Percentiles rank a stretch among this genome's conserved stretches.
phyloP scores from a whole-genome alignment of 2,113 vertebrate species.

The Malaclemys terrapin region DNA sequence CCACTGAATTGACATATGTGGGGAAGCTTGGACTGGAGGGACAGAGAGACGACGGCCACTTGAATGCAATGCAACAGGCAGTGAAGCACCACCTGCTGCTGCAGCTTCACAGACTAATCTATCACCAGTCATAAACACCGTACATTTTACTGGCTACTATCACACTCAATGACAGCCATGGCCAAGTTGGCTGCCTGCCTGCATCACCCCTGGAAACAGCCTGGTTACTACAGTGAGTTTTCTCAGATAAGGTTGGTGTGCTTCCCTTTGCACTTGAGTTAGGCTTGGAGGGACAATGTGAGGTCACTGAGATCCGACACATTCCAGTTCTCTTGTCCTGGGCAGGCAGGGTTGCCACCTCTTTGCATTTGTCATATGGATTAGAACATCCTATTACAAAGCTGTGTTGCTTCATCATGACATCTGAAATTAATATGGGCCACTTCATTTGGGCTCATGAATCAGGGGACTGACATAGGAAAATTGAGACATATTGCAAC shows the following conservation, averaged over 20 bases:
- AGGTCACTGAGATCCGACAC: fast-evolving
- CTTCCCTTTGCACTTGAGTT: background rate
- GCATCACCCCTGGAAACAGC: background rate
- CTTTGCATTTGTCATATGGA: background rate
- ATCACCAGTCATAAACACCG: fast-evolving
- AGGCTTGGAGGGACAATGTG: background rate
- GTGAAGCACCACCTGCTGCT: background rate
- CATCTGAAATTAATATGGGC: background rate
- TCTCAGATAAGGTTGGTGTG: background rate
- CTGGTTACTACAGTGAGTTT: background rate
- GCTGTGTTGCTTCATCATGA: background rate
- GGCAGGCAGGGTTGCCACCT: background rate
- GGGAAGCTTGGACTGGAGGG: too few relatives aligned
- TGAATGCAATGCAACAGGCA: fast-evolving
- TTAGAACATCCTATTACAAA: background rate
- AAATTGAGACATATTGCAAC: background rate
- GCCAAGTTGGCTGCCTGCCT: background rate
- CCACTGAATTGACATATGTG: too few relatives aligned
- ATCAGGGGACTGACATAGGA: background rate
- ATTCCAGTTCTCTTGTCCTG: background rate
- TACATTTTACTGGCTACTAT: background rate
- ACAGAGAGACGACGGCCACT: background rate
- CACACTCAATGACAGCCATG: background rate
- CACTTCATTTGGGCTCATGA: background rate
- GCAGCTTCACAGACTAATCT: background rate